Percentiles rank a stretch among this genome's conserved stretches.
Evolutionary conservation across 2,797 vertebrate genomes (phyloP).

Genomic region (Mus minutoides): DNA sequence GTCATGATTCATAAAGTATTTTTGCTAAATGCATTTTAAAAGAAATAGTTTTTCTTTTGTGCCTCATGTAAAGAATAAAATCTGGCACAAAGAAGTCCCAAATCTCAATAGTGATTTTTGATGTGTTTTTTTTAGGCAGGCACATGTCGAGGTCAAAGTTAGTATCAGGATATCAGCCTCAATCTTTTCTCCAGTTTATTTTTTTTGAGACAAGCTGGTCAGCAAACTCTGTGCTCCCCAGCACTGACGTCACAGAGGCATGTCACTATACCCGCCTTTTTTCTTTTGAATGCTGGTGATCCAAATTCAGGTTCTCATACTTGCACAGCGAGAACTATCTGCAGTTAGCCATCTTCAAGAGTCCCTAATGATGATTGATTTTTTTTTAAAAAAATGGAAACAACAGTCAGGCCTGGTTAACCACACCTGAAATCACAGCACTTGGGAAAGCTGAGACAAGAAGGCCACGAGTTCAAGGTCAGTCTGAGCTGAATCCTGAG

Average conservation of each 20-base stretch:
- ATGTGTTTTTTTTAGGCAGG: not conserved
- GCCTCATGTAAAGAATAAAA: not conserved
- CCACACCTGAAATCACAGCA: not conserved
- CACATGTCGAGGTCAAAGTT: not conserved
- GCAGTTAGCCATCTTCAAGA: not conserved
- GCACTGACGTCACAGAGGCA: not conserved
- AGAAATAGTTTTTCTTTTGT: slow-evolving; percentile 20
- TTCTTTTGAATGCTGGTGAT: not conserved
- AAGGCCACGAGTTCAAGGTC: not conserved
- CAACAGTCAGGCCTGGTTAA: not conserved
- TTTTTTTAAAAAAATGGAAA: slow-evolving; percentile 4
- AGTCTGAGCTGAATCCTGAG: not conserved
- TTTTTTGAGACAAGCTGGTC: not conserved
- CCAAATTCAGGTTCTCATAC: not conserved
- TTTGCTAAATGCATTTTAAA: slow-evolving; percentile 37
- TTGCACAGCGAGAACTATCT: not conserved
- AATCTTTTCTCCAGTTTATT: not conserved
- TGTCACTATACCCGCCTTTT: too few species aligned
- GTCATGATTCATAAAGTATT: slow-evolving; percentile 35
- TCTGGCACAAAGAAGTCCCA: slow-evolving; percentile 30
- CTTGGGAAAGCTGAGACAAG: not conserved
- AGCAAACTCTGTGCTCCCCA: not conserved
- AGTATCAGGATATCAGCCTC: not conserved
- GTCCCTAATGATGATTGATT: not conserved
- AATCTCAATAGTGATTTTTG: not conserved